A percentile compares a stretch with the other conserved stretches of the same genome.
Conservation (phyloP, 2,888 invertebrate genomes). For the Chalcosyrphus nemorum region DNA sequence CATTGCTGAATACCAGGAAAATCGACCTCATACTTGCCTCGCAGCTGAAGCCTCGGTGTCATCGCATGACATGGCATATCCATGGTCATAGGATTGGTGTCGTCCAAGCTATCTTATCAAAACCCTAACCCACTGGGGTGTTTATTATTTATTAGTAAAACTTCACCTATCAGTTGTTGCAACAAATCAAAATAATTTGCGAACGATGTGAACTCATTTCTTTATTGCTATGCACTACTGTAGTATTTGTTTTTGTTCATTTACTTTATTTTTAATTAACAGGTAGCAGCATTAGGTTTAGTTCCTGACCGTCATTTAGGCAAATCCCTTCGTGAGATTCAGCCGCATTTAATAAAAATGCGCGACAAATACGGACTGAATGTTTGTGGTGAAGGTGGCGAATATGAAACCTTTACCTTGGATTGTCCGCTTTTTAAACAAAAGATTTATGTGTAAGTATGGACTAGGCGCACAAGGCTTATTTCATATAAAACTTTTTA, state of each 20-base stretch:
- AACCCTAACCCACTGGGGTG: too few relatives aligned
- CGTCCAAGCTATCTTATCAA: too few relatives aligned
- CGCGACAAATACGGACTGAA: slow-evolving; percentile 96
- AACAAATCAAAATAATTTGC: too few relatives aligned
- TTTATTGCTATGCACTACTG: too few relatives aligned
- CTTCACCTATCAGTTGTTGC: too few relatives aligned
- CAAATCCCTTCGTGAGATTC: slow-evolving; percentile 91
- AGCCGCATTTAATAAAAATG: slow-evolving; percentile 93
- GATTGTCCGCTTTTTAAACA: slow-evolving; percentile 98
- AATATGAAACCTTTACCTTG: slow-evolving; percentile 98
- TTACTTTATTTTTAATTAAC: neutral
- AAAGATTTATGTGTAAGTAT: slow-evolving; percentile 93
- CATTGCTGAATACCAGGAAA: too few relatives aligned
- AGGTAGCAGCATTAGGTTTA: slow-evolving; percentile 93
- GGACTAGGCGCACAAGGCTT: neutral
- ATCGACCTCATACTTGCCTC: too few relatives aligned
- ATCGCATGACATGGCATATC: too few relatives aligned
- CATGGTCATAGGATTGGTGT: too few relatives aligned
- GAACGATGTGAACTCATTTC: too few relatives aligned
- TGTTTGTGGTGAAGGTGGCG: slow-evolving; percentile 99
- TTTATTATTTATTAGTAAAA: too few relatives aligned
- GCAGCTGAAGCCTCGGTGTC: too few relatives aligned
- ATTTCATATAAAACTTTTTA: slow-evolving; percentile 2
- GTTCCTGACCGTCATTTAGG: slow-evolving; percentile 94
- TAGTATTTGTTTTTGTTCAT: neutral